phyloP scores from a whole-genome alignment of 1,140 invertebrate species.

The Nasonia giraulti region DNA sequence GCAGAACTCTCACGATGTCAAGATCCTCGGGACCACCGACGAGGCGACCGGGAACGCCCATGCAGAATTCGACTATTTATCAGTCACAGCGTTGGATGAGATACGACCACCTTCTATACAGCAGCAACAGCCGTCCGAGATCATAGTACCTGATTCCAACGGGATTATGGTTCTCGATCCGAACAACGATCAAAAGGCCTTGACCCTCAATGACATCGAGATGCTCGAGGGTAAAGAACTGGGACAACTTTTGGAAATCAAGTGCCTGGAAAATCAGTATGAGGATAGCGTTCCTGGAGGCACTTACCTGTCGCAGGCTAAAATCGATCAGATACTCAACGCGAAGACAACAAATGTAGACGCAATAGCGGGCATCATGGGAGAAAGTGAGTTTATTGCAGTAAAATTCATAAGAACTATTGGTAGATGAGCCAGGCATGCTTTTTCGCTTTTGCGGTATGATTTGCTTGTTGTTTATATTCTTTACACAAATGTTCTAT shows the following conservation, averaged over 20 bases:
- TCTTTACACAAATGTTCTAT: no score
- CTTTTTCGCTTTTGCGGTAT: not conserved
- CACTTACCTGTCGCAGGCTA: constrained; percentile 65
- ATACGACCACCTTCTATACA: not conserved
- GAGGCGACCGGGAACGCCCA: constrained; percentile 64
- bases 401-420: not conserved
- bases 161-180: constrained; percentile 68
- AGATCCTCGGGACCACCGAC: constrained; percentile 68
- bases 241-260: constrained; percentile 63
- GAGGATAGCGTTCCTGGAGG: constrained; percentile 55
- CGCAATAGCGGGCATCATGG: constrained; percentile 44
- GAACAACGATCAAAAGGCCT: constrained; percentile 57
- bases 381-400: constrained; percentile 53
- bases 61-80: constrained; percentile 16
- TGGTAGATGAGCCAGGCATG: not conserved
- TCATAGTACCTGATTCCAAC: constrained; percentile 59
- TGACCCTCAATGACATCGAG: constrained; percentile 62
- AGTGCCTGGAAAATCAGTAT: constrained; percentile 65
- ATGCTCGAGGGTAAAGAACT: constrained; percentile 67
- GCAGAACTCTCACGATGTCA: constrained; percentile 71
- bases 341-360: constrained; percentile 59
- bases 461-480: not conserved
- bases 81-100: not conserved
- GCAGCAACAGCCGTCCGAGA: constrained; percentile 52
- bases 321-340: constrained; percentile 68